These are phyloP conservation scores for Apostichopus japonicus DNA, from an alignment of 35 echinoderm and acorn worm genomes.

Conservation along the genomic window DNA sequence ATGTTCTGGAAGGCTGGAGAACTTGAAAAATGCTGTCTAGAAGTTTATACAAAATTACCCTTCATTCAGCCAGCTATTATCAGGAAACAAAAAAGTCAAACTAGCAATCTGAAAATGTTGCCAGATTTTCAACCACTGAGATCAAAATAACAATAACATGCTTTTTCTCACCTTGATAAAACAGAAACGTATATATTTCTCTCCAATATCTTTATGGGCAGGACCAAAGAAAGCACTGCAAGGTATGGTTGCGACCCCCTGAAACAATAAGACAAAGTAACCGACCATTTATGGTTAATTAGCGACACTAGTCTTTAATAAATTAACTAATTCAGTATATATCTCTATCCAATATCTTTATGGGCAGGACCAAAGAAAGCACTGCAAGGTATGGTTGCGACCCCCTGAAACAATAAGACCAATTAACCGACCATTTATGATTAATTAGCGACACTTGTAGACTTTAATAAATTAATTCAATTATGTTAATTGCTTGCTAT, in stretches of 20 bases:
- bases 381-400: constrained; percentile 95
- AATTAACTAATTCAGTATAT: constrained; percentile 41
- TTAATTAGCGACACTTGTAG: too few relatives aligned
- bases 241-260: constrained; percentile 96
- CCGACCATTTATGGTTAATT: background rate
- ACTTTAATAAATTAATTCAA: too few relatives aligned
- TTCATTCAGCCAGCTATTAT: too few relatives aligned
- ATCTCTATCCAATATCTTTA: constrained; percentile 85
- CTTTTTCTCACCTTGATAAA: constrained; percentile 89
- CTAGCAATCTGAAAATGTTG: too few relatives aligned
- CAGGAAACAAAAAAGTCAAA: too few relatives aligned
- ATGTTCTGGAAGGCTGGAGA: too few relatives aligned
- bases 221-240: constrained; percentile 91
- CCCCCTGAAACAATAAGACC: constrained; percentile 58
- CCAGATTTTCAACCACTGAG: too few relatives aligned
- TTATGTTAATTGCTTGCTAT: too few relatives aligned
- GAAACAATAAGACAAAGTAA: too few relatives aligned
- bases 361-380: constrained; percentile 88
- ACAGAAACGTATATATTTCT: constrained; percentile 94
- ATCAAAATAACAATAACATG: too few relatives aligned
- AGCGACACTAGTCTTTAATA: background rate
- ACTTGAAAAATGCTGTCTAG: background rate
- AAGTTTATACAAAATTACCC: too few relatives aligned
- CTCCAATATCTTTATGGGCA: constrained; percentile 85
- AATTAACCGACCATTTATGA: too few relatives aligned